A percentile compares a stretch with the other conserved stretches of the same genome.
phyloP scores from a whole-genome alignment of 2,113 vertebrate species.

The Ophiodon elongatus region DNA sequence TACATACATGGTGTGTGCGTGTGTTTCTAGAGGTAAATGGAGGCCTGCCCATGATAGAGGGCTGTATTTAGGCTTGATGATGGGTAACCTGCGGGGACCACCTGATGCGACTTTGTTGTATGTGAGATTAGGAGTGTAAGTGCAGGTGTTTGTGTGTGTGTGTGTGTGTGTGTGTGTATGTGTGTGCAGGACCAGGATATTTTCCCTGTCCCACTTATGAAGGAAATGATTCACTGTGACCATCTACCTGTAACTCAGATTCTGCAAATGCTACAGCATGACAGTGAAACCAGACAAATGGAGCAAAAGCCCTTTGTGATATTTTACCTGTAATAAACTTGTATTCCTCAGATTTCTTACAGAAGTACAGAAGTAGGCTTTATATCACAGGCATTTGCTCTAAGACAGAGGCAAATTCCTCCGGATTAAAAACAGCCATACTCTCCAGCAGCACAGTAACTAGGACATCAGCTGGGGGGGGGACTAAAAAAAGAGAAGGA shows the following conservation, averaged over 20 bases:
- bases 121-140: conserved; percentile 50
- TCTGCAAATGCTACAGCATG: conserved; percentile 16
- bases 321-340: conserved; percentile 53
- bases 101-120: conserved; percentile 72
- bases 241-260: conserved; percentile 31
- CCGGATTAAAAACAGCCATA: conserved; percentile 20
- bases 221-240: conserved; percentile 38
- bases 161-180: conserved; percentile 37
- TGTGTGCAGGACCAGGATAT: conserved; percentile 9
- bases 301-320: conserved; percentile 28
- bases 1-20: conserved; percentile 64
- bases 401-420: conserved; percentile 18
- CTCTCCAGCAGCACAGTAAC: conserved; percentile 12
- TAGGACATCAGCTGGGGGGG: conserved; percentile 31
- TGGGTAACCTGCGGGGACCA: conserved; percentile 70
- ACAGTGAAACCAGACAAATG: conserved; percentile 27
- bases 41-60: conserved; percentile 60
- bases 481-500: conserved; percentile 11
- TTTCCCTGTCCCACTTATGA: conserved; percentile 39
- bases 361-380: conserved; percentile 2
- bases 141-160: conserved; percentile 44
- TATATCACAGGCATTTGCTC: conserved; percentile 35
- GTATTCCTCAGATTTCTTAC: conserved; percentile 15
- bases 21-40: conserved; percentile 64
- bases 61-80: conserved; percentile 77